Conservation (phyloP, 2,113 vertebrate genomes). For the Hippocampus guttulatus region DNA sequence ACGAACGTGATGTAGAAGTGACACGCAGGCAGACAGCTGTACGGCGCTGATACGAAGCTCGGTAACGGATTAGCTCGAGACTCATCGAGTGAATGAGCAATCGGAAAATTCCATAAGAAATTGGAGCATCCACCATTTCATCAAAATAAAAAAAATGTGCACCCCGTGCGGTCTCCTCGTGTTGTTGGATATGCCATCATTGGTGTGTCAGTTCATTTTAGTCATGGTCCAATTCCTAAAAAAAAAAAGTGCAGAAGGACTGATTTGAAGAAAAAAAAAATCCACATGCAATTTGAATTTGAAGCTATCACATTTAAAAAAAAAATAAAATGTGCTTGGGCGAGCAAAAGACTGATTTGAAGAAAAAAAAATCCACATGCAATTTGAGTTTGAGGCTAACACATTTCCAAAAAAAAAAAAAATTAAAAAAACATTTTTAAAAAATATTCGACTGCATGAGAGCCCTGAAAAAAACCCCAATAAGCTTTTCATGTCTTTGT, state of each 20-base stretch:
- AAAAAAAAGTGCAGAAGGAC: not conserved
- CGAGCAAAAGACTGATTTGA: not conserved
- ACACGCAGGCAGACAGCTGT: conserved; percentile 9
- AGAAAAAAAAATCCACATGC: not conserved
- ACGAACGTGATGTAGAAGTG: not conserved
- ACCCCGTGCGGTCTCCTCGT: not conserved
- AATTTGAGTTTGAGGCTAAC: not conserved
- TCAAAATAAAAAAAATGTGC: not conserved
- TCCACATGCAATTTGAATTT: not conserved
- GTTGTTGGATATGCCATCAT: not conserved
- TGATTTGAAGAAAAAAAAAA: too few relatives aligned
- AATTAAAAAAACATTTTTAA: too few relatives aligned
- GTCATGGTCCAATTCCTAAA: not conserved
- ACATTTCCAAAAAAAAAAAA: not conserved
- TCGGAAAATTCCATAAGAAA: not conserved
- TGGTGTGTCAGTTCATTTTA: not conserved
- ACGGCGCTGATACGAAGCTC: conserved; percentile 17
- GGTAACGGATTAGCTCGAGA: not conserved
- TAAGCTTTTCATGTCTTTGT: too few relatives aligned
- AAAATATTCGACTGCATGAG: too few relatives aligned
- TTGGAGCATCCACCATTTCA: not conserved
- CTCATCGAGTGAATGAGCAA: not conserved
- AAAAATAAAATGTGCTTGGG: not conserved
- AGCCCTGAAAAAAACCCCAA: too few relatives aligned
- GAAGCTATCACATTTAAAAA: not conserved